Base-by-base conservation (phyloP, 2,113 vertebrate species). In the Rhea americana region DNA sequence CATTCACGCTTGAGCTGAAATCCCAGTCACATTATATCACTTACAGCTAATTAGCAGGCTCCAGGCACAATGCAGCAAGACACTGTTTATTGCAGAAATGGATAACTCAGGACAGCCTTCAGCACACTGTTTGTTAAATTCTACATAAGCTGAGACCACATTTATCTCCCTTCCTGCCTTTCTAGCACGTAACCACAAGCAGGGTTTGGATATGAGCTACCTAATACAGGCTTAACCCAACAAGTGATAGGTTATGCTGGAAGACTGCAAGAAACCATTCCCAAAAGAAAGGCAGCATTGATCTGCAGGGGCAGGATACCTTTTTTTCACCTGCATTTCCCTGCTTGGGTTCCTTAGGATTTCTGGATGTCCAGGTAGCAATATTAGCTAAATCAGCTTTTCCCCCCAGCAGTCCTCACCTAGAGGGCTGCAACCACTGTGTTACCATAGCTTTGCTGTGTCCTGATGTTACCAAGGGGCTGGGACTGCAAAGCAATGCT, bases 11-110 rank as follows among this genome's bases (percentile, higher is more conserved):
- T 55, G 35, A 96, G 93, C 85, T 93, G 92, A 35, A 85, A 87
- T 88, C 94, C 86, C 92, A 91, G 89, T 63, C 89, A 67, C 93
- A 92, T 95, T 92, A 87, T 86, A 94, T 96, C 95, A 91, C 95
- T 97, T 95, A 95, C 94, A 97, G 94, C 96, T 97, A 94, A 97
- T 97, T 96, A 96, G 86, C 92, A 86, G 94, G 95, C 95, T 95
- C 82, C 66, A 15, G 95, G 92, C 96, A 96, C 90, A 82, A 47
- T 82, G 91, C 87, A 87, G 88, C 84, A 9, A 90, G 89, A 90
- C 71, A 47, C 91, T 56, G 70, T 39, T 93, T 76, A 87, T 91
- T 89, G 80, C 88, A 90, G 88, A 10, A 78, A 75, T 2, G 62
- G 83, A 12, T 82, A n/a, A 66, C 66, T 47, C 24, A 1, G 87